Evolutionary conservation across 2,888 invertebrate species (phyloP), one percentile per base, ranked within the genome.

Genomic region (Tupiocoris notatus): DNA sequence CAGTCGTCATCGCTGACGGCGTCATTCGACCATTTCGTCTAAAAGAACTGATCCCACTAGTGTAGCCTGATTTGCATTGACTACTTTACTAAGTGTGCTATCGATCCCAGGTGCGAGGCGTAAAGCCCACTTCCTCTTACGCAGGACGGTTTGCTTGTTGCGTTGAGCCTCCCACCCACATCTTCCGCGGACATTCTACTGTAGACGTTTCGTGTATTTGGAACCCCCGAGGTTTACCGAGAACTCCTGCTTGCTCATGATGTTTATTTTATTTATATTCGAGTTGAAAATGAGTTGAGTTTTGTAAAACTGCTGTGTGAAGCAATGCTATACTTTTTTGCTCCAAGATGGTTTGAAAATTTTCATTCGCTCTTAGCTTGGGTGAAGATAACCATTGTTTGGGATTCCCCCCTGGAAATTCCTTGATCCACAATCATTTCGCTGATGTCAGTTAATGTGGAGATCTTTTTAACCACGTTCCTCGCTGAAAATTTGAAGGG

Each of bases 1-100:
- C 77, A 73, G 71, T 64, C 67, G 63, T 73, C 25, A 7, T 39
- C 39, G 39, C 39, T 39, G 39, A 39, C 39, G 39, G 39, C 39
- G 39, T 39, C 39, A 12, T 39, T 39, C 39, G 39, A 39, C 39
- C 39, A 39, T 39, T 39, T 39, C 39, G 39, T 39, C 39, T 39
- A 12, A 39, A 39, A 39, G 39, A 39, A 7, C 12, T 3, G 12
- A 3, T 3, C 3, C 39, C 39, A 7, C 12, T 12, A 12, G 39
- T 39, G 39, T 39, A 39, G 39, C 39, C 39, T 39, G 39, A 39
- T 39, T 39, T 3, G 3, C 39, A 39, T 12, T 3, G 39, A 39
- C 39, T 39, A 39, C 39, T 39, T 39, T 39, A 39, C 39, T 39
- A 39, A 7, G 39, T 39, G 39, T 39, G 39, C 39, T 39, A 12